A percentile compares a stretch with the other conserved stretches of the same genome.
These are phyloP conservation scores for Campylorhamphus procurvoides DNA, from an alignment of 2,113 vertebrate species.

Conservation along the genomic window DNA sequence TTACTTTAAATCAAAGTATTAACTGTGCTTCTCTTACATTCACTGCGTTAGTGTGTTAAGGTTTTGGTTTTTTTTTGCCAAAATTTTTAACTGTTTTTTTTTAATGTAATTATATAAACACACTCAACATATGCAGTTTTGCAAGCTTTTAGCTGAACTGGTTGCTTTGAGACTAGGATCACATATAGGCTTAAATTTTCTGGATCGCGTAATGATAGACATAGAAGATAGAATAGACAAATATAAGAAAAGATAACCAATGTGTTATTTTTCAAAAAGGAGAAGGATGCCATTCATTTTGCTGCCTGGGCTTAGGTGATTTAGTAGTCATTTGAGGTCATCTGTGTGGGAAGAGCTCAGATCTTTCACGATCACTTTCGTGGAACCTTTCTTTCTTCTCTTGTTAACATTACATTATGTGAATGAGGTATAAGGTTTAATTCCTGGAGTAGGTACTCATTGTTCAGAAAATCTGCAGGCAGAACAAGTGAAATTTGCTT, in stretches of 20 bases:
- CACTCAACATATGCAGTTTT: neutral
- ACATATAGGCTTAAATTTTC: neutral
- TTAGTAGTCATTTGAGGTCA: neutral
- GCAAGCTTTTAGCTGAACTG: slow-evolving; percentile 8
- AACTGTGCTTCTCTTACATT: slow-evolving; percentile 36
- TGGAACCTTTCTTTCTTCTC: slow-evolving; percentile 4
- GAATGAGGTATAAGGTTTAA: slow-evolving; percentile 37
- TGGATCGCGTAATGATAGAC: neutral
- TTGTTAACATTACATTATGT: slow-evolving; percentile 11
- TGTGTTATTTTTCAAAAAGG: neutral
- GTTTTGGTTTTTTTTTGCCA: neutral
- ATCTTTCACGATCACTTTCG: slow-evolving; percentile 37
- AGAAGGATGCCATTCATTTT: neutral
- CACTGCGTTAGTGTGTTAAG: neutral
- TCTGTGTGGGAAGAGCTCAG: slow-evolving; percentile 14
- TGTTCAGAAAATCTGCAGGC: slow-evolving; percentile 54
- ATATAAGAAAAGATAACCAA: neutral
- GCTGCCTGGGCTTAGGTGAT: neutral
- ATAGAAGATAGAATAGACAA: neutral
- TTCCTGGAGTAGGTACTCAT: slow-evolving; percentile 29
- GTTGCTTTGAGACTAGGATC: slow-evolving; percentile 1
- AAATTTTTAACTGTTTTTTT: neutral
- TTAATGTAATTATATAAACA: neutral
- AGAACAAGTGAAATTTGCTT: slow-evolving; percentile 56
- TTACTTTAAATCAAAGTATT: slow-evolving; percentile 38